Conservation (phyloP, 2,888 invertebrate species). For the Copidosoma aretas region DNA sequence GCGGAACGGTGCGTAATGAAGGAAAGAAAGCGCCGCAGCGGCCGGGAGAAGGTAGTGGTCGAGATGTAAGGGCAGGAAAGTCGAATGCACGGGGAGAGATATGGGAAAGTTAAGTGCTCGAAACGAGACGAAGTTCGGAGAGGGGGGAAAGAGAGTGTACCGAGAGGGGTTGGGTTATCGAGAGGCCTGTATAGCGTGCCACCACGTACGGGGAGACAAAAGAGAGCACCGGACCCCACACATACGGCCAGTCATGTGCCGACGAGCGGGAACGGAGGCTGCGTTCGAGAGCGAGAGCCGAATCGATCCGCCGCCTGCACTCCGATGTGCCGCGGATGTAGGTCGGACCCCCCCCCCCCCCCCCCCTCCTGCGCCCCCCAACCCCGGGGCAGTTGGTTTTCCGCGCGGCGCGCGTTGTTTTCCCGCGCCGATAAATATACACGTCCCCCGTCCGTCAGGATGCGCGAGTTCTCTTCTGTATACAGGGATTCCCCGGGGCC, state of each 20-base stretch:
- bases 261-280: slow-evolving; percentile 55
- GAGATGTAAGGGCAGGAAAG: slow-evolving; percentile 4
- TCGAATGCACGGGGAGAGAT: slow-evolving; percentile 22
- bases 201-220: neutral
- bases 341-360: slow-evolving; percentile 49
- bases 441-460: slow-evolving; percentile 8
- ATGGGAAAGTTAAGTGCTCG: slow-evolving; percentile 14
- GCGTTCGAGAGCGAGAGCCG: slow-evolving; percentile 56
- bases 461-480: too few species aligned
- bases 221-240: neutral
- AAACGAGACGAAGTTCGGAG: slow-evolving; percentile 6
- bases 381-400: neutral
- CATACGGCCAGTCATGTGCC: too few species aligned
- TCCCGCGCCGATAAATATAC: slow-evolving; percentile 16
- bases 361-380: slow-evolving; percentile 32
- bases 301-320: slow-evolving; percentile 54
- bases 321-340: slow-evolving; percentile 52
- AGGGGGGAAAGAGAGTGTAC: neutral
- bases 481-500: too few species aligned
- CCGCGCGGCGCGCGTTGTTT: neutral
- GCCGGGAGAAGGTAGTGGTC: neutral
- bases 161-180: neutral
- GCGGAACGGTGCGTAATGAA: neutral
- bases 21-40: neutral
- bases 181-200: too few species aligned